Evolutionary conservation across 35 echinoderm and acorn worm genomes (phyloP), one percentile per base, ranked within the genome.

Genomic region (Amphiura filiformis): DNA sequence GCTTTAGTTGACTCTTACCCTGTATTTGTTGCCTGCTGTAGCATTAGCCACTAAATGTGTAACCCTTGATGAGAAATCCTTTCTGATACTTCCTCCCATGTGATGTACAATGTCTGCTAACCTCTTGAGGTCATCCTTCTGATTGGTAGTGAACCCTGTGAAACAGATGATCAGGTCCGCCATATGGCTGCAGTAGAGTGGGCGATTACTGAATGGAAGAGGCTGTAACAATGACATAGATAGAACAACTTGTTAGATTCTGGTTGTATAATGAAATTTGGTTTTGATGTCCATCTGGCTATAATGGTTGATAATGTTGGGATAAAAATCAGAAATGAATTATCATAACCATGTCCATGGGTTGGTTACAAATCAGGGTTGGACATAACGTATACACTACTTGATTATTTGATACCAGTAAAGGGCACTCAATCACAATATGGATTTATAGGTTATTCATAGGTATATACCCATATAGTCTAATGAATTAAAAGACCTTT

Each of bases 1-100:
- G n/a, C n/a, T n/a, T n/a, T n/a, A n/a, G n/a, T n/a, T n/a, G n/a
- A n/a, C 41, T 47, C 90, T 81, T 65, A 95, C 96, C 93, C 93
- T 95, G 86, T 94, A 99, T 86, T 99, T 99, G 38, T 92, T 83
- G 93, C 90, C 78, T 35, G 78, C 3, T 93, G 89, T n/a, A 87
- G 39, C 47, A 95, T 99, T n/a, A 93, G 93, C 39, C 94, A 90
- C 23, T 95, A 93, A 83, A 95, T 93, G 1, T 93, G 94, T 14
- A 99, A 90, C 36, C 88, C 91, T 0, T 93, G 34, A 3, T 81
- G 35, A 89, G 89, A 95, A 94, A n/a, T 99, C 96, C 39, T 86
- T 99, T 17, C 96, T 86, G 47, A 99, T 92, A 52, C 96, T 94
- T 57, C 96, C 96, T 38, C 93, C 96, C 96, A 99, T 99, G 64